Percentiles rank a stretch among this genome's conserved stretches.
Conservation (phyloP, 1,140 invertebrate species). For the Ips nitidus region DNA sequence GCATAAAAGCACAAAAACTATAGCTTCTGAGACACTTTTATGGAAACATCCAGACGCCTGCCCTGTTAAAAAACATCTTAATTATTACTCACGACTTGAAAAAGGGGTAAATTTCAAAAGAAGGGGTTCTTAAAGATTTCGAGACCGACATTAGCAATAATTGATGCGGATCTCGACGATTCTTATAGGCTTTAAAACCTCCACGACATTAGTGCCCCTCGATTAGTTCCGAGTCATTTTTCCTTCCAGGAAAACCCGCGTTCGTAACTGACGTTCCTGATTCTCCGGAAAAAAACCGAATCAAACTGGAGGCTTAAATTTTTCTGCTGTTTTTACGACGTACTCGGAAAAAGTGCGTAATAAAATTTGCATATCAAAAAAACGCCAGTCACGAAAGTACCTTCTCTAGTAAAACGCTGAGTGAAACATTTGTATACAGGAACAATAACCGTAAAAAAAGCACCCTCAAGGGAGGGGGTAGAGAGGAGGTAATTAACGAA, state of each 20-base stretch:
- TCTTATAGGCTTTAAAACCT: constrained; percentile 10
- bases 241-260: no score
- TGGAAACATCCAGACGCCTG: no score
- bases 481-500: constrained; percentile 7
- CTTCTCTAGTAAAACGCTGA: neutral
- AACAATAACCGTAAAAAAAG: constrained; percentile 32
- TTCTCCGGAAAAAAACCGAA: no score
- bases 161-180: constrained; percentile 17
- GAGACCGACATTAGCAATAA: constrained; percentile 24
- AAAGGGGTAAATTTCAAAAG: constrained; percentile 10
- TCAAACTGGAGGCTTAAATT: no score
- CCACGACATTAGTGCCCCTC: constrained; percentile 14
- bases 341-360: neutral
- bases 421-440: constrained; percentile 32
- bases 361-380: constrained; percentile 17
- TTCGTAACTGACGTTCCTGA: no score
- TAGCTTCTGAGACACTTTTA: no score
- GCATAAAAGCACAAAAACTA: no score
- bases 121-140: constrained; percentile 9
- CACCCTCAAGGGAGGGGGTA: neutral
- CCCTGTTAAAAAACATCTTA: no score
- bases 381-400: constrained; percentile 5
- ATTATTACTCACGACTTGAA: no score
- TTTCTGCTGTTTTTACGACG: no score
- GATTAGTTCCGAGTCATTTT: constrained; percentile 1